Percentiles rank a stretch among this genome's conserved stretches.
Evolutionary conservation across 2,888 invertebrate species (phyloP).

Genomic region (Alloscopus bannaensis): DNA sequence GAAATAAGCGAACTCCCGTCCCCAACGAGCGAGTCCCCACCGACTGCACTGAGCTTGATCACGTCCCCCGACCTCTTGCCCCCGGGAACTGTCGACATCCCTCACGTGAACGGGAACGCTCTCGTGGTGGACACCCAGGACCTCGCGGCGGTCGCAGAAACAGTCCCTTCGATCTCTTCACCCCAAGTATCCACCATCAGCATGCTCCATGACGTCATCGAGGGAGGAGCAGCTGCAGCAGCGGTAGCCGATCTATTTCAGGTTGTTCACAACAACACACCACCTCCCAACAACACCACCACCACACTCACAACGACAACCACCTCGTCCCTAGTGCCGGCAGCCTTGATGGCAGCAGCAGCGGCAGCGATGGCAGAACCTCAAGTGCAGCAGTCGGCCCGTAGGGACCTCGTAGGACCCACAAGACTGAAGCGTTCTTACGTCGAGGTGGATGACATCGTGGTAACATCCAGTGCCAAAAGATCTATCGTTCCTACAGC

Average conservation of each 20-base stretch:
- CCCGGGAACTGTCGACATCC: slow-evolving; percentile 35
- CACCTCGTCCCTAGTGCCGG: slow-evolving; percentile 19
- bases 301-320: slow-evolving; percentile 23
- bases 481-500: slow-evolving; percentile 69
- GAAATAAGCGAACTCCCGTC: slow-evolving; percentile 42
- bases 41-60: slow-evolving; percentile 62
- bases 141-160: slow-evolving; percentile 25
- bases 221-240: no score
- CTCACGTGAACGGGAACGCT: slow-evolving; percentile 45
- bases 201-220: slow-evolving; percentile 50
- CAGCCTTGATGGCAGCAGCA: slow-evolving; percentile 24
- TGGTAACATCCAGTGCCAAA: slow-evolving; percentile 73
- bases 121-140: slow-evolving; percentile 28
- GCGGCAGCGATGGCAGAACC: slow-evolving; percentile 6
- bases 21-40: slow-evolving; percentile 31
- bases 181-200: slow-evolving; percentile 56
- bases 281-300: slow-evolving; percentile 28
- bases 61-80: slow-evolving; percentile 43
- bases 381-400: slow-evolving; percentile 28
- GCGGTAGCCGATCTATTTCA: slow-evolving; percentile 20
- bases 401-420: slow-evolving; percentile 51
- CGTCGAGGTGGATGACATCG: slow-evolving; percentile 71
- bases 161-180: slow-evolving; percentile 62
- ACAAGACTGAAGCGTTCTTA: slow-evolving; percentile 72
- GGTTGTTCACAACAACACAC: slow-evolving; percentile 26